Conservation (phyloP, 2,797 vertebrate species). For the Sebastes paucispinis region DNA sequence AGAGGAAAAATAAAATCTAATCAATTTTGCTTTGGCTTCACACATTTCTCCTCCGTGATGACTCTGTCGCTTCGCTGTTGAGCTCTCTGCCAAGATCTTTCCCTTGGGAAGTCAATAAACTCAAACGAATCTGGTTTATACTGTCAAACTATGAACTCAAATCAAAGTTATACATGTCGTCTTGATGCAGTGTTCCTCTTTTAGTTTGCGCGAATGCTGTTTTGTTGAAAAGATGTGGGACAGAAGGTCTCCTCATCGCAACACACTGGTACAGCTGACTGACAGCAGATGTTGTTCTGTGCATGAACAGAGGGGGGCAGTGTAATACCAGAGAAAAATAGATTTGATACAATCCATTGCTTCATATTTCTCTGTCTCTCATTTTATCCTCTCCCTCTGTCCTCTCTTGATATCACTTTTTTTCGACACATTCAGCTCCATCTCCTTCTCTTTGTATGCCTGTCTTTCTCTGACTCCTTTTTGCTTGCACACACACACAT, state of each 20-base stretch:
- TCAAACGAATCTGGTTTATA: conserved; percentile 48
- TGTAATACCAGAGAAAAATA: conserved; percentile 67
- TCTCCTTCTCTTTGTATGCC: conserved; percentile 56
- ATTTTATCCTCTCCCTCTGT: conserved; percentile 45
- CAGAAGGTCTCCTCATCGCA: conserved; percentile 26
- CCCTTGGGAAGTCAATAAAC: conserved; percentile 57
- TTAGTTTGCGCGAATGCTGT: conserved; percentile 22
- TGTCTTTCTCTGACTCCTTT: conserved; percentile 37
- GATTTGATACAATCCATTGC: conserved; percentile 19
- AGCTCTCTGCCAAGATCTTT: conserved; percentile 60
- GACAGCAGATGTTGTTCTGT: conserved; percentile 21
- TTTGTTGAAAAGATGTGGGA: conserved; percentile 34
- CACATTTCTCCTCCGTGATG: conserved; percentile 44
- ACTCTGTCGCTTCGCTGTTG: conserved; percentile 45
- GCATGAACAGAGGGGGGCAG: conserved; percentile 73
- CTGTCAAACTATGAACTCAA: conserved; percentile 65
- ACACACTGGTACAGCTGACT: not conserved
- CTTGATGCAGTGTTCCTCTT: conserved; percentile 35
- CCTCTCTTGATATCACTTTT: conserved; percentile 55
- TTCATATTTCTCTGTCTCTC: conserved; percentile 54
- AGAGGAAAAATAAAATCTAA: conserved; percentile 54
- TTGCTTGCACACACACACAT: not conserved
- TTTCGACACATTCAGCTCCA: conserved; percentile 45
- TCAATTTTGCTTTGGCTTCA: conserved; percentile 61
- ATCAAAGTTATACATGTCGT: conserved; percentile 62